Evolutionary conservation across 53 echinoderm and acorn worm genomes (phyloP).

Genomic region (Holothuria leucospilota): DNA sequence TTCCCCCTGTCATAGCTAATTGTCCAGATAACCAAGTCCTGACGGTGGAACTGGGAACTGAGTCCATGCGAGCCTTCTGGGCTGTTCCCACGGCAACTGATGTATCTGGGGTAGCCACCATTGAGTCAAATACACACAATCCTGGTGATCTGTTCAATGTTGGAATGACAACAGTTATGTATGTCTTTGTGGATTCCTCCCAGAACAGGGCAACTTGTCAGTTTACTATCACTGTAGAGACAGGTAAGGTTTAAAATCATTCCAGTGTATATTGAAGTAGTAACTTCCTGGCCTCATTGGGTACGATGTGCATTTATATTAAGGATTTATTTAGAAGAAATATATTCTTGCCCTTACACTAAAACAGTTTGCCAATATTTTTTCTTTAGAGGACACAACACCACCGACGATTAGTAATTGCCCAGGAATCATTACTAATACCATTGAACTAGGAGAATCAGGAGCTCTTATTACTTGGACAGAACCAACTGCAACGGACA

Average conservation of each 20-base stretch:
- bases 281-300: too few species aligned
- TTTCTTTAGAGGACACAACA: too few species aligned
- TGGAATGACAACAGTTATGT: slow-evolving; percentile 62
- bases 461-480: slow-evolving; percentile 45
- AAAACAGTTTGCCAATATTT: too few species aligned
- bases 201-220: slow-evolving; percentile 38
- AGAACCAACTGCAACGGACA: slow-evolving; percentile 49
- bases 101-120: slow-evolving; percentile 65
- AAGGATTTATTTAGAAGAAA: too few species aligned
- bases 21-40: slow-evolving; percentile 34
- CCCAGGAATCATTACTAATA: too few species aligned
- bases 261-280: background rate
- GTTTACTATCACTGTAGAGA: slow-evolving; percentile 16
- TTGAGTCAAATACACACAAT: slow-evolving; percentile 2
- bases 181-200: slow-evolving; percentile 59
- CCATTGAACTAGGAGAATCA: background rate
- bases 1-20: slow-evolving; percentile 24
- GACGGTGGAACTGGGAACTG: slow-evolving; percentile 47
- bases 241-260: background rate
- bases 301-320: too few species aligned
- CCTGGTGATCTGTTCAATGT: slow-evolving; percentile 50
- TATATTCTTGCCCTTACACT: too few species aligned
- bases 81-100: slow-evolving; percentile 75
- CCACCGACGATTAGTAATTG: too few species aligned
- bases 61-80: slow-evolving; percentile 47